Conservation (phyloP, 2,113 vertebrate species). For the Microcebus jonahi region DNA sequence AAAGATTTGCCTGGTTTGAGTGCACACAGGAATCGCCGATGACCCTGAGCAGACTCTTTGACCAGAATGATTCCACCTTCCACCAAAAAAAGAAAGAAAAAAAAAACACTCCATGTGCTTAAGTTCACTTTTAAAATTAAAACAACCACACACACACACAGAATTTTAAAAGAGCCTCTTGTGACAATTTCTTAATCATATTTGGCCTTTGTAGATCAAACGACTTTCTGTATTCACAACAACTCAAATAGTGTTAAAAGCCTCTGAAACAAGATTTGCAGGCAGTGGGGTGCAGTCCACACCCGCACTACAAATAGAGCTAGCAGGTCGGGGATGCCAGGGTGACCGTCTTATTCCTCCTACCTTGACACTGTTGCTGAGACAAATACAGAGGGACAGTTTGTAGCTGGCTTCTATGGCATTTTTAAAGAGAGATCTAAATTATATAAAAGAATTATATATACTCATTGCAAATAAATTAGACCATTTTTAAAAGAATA, state of each 20-base stretch:
- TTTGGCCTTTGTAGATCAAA: background rate
- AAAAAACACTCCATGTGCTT: background rate
- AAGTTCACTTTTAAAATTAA: background rate
- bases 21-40: accelerated
- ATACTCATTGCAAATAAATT: background rate
- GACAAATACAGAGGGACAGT: background rate
- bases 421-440: background rate
- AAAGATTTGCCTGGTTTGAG: background rate
- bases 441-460: background rate
- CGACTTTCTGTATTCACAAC: background rate
- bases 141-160: background rate
- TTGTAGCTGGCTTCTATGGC: background rate
- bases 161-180: background rate
- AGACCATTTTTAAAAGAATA: background rate
- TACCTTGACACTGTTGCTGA: background rate
- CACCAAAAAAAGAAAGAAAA: background rate
- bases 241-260: background rate
- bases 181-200: background rate
- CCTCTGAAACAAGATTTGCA: background rate
- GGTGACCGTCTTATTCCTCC: background rate
- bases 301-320: accelerated
- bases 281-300: background rate
- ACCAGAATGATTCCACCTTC: accelerated
- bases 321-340: accelerated
- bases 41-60: no score